A percentile compares a stretch with the other conserved stretches of the same genome.
Conservation (phyloP, 2,113 vertebrate species). For the Datnioides undecimradiatus region DNA sequence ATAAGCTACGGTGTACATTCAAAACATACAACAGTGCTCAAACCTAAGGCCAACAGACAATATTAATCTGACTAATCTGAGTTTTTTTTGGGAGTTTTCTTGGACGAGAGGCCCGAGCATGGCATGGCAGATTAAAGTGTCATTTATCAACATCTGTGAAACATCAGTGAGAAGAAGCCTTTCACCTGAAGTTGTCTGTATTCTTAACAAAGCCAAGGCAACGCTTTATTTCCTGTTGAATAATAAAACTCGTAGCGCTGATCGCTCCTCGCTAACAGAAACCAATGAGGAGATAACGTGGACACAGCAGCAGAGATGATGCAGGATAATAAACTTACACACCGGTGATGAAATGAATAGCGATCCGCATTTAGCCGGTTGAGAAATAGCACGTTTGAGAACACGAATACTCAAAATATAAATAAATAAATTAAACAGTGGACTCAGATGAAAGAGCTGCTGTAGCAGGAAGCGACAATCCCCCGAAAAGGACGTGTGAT, state of each 20-base stretch:
- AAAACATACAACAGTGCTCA: slow-evolving; percentile 44
- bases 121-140: slow-evolving; percentile 25
- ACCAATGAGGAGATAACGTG: neutral
- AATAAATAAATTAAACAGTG: slow-evolving; percentile 19
- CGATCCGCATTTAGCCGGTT: no score
- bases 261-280: neutral
- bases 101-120: slow-evolving; percentile 11
- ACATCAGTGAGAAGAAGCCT: neutral
- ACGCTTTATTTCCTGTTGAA: neutral
- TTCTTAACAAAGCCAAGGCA: no score
- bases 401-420: neutral
- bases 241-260: no score
- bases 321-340: neutral
- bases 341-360: neutral
- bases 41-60: slow-evolving; percentile 40
- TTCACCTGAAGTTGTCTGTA: neutral
- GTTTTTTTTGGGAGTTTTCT: neutral
- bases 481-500: neutral
- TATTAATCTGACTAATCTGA: slow-evolving; percentile 3
- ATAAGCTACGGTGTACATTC: slow-evolving; percentile 65
- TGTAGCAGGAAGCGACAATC: neutral
- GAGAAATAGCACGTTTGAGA: slow-evolving; percentile 24
- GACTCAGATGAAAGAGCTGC: neutral
- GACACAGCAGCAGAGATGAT: neutral
- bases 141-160: neutral